Conservation (phyloP, 2,888 invertebrate species). For the Dynastes tityus region DNA sequence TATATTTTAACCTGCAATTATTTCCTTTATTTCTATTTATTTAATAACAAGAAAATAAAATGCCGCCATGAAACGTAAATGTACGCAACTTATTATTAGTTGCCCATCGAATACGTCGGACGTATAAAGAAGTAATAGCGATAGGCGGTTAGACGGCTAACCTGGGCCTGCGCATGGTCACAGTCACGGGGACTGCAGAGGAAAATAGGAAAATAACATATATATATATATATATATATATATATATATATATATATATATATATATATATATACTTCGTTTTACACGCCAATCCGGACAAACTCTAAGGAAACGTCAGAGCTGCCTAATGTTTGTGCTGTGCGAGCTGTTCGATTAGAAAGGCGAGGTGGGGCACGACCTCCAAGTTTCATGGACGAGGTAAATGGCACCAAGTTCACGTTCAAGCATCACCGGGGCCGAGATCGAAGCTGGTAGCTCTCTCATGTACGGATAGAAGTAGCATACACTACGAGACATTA, state of each 20-base stretch:
- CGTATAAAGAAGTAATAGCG: not conserved
- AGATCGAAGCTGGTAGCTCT: conserved; percentile 17
- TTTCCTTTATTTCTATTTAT: too few relatives aligned
- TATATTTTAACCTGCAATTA: too few relatives aligned
- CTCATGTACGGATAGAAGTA: not conserved
- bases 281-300: not conserved
- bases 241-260: not conserved
- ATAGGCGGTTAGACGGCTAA: not conserved
- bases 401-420: conserved; percentile 70
- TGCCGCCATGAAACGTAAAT: too few relatives aligned
- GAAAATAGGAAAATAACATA: not conserved
- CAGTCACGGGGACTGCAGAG: not conserved
- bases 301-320: not conserved
- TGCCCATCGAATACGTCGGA: too few relatives aligned
- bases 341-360: conserved; percentile 59
- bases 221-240: not conserved
- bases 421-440: conserved; percentile 57
- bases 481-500: too few relatives aligned
- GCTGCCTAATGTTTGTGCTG: not conserved
- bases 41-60: too few relatives aligned
- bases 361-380: conserved; percentile 63
- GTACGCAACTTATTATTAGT: too few relatives aligned
- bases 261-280: not conserved
- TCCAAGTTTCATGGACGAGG: conserved; percentile 68
- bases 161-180: not conserved